Conservation (phyloP, 2,888 invertebrate species). For the Platerodrilus igneus region DNA sequence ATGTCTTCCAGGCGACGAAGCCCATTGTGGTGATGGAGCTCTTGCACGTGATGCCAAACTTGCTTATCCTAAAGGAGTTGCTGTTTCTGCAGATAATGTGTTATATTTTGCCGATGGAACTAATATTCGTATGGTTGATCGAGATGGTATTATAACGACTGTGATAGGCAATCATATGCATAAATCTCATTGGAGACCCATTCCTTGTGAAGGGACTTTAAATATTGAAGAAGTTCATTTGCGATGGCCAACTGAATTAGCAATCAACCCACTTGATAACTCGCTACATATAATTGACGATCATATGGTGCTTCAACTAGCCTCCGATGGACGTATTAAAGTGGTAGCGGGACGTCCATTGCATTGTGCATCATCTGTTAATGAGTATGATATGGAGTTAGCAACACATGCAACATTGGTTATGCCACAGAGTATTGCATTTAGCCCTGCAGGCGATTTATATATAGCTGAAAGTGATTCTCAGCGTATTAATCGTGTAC, state of each 20-base stretch:
- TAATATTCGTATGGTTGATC: constrained; percentile 85
- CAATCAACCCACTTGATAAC: constrained; percentile 92
- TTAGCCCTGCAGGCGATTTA: constrained; percentile 86
- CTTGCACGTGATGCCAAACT: constrained; percentile 88
- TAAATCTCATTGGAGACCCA: constrained; percentile 89
- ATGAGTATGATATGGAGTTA: constrained; percentile 77
- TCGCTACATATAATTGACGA: constrained; percentile 94
- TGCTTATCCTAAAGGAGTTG: constrained; percentile 94
- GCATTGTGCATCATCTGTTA: constrained; percentile 82
- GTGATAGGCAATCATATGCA: constrained; percentile 91
- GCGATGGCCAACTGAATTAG: constrained; percentile 93
- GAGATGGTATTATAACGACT: constrained; percentile 88
- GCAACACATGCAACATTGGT: constrained; percentile 88
- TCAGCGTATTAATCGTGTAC: constrained; percentile 85
- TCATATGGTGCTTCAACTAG: constrained; percentile 89
- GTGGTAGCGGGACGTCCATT: constrained; percentile 90
- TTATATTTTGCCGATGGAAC: constrained; percentile 95
- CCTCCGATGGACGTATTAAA: constrained; percentile 84
- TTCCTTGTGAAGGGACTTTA: constrained; percentile 85
- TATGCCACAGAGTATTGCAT: constrained; percentile 92
- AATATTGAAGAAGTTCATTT: constrained; percentile 91
- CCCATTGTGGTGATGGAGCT: constrained; percentile 94
- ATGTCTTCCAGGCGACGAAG: constrained; percentile 88
- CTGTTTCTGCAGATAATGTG: constrained; percentile 86
- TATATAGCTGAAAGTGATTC: constrained; percentile 96